Conservation (phyloP, 2,797 vertebrate genomes). For the Gallinago solitaria region DNA sequence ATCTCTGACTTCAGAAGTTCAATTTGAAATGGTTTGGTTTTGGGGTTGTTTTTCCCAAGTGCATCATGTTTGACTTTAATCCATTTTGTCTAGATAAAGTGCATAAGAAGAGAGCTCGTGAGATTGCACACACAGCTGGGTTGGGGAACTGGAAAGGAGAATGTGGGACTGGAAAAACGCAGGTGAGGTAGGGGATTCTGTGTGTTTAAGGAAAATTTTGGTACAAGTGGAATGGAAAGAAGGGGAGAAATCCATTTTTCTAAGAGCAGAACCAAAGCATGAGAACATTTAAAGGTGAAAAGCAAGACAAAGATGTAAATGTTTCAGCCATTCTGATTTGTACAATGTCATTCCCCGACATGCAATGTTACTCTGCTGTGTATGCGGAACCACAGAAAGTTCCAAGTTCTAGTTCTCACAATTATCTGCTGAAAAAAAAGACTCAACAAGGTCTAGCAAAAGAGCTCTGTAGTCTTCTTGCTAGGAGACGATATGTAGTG, state of each 20-base stretch:
- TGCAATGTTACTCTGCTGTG: not conserved
- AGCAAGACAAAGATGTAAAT: not conserved
- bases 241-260: not conserved
- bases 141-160: not conserved
- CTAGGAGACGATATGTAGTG: not conserved
- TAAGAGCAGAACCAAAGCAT: not conserved
- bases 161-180: not conserved
- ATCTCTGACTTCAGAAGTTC: not conserved
- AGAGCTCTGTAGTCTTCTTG: not conserved
- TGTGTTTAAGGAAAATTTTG: not conserved
- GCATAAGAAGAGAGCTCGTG: not conserved
- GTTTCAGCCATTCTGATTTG: not conserved
- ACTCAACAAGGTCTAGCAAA: not conserved
- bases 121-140: fast-evolving
- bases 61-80: not conserved
- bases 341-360: not conserved
- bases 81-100: not conserved
- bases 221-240: not conserved
- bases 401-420: not conserved
- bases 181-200: not conserved
- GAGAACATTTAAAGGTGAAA: not conserved
- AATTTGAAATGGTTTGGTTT: not conserved
- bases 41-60: not conserved
- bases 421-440: not conserved
- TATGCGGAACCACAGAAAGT: not conserved